Conservation (phyloP, 2,797 vertebrate species). For the Calcarius lapponicus region DNA sequence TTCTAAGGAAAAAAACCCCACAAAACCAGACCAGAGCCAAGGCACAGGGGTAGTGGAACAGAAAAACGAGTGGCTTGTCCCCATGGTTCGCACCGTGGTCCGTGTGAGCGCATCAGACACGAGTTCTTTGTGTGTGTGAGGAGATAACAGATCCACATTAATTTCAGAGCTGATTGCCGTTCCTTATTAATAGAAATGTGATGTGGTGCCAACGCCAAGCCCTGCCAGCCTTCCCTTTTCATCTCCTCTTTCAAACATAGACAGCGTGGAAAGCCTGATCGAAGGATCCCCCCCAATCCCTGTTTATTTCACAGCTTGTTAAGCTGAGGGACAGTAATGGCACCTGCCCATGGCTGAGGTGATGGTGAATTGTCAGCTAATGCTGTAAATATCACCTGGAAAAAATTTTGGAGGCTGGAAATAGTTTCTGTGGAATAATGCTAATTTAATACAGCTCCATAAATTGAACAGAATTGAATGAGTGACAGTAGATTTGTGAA, state of each 20-base stretch:
- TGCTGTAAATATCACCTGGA: constrained; percentile 3
- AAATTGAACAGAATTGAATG: constrained; percentile 16
- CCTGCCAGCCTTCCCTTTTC: constrained; percentile 30
- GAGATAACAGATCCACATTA: constrained; percentile 27
- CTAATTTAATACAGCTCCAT: constrained; percentile 14
- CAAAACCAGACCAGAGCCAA: not conserved
- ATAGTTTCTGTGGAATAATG: constrained; percentile 9
- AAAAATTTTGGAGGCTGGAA: not conserved
- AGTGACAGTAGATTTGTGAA: constrained; percentile 30
- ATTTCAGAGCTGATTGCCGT: constrained; percentile 11
- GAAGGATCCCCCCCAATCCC: not conserved
- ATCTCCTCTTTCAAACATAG: not conserved
- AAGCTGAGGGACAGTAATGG: not conserved
- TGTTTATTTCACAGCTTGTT: not conserved
- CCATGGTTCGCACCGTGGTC: not conserved
- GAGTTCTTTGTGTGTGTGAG: not conserved
- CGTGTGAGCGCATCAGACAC: not conserved
- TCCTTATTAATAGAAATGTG: constrained; percentile 47
- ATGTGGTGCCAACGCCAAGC: not conserved
- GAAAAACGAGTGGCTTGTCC: not conserved
- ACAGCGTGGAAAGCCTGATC: not conserved
- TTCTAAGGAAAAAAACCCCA: not conserved
- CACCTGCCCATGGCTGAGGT: not conserved
- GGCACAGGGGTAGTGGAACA: not conserved
- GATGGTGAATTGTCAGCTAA: not conserved